Evolutionary conservation across 2,888 invertebrate species (phyloP), one percentile per base, ranked within the genome.

Genomic region (Drosophila buzzatii): DNA sequence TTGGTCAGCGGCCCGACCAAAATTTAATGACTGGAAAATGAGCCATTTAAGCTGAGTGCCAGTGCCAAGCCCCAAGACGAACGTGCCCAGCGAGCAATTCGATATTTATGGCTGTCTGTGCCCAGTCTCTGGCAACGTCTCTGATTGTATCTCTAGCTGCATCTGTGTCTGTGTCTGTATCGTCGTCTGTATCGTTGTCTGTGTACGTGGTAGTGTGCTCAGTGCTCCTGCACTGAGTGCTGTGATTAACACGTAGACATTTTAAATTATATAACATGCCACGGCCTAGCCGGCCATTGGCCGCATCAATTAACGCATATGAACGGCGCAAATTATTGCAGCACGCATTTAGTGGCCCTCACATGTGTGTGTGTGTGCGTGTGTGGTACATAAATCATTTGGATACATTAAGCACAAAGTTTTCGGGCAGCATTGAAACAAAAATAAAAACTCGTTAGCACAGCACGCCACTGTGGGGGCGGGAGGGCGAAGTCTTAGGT

Each of bases 1-100:
- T 80, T 86, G 89, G 90, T 89, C 90, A 90, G 86, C 64, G 67
- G 56, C 57, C 61, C 85, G 68, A 74, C 60, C 63, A 57, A 68
- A 86, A 87, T 87, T 84, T 89, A 87, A 90, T 89, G 86, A 90
- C 90, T 87, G 86, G 86, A 87, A 87, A 87, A 90, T 89, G 85
- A 84, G 90, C 74, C 87, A 89, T 86, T 86, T 89, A 85, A 84
- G 76, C 76, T 70, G 87, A 89, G 86, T 86, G 81, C 83, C 81
- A 74, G 16, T 53, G 73, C 66, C 81, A 78, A 66, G 33, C 53
- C 60, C 44, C 31, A 60, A 69, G 62, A 65, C 49, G 73, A 87
- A 90, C 86, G 89, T 85, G 85, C 77, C 70, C 60, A 68, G 70
- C 66, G 72, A 79, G 68, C 58, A 68, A 72, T 80, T 63, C 60